These are phyloP conservation scores for Trichonephila inaurata DNA, from an alignment of 1,140 invertebrate species.

Conservation along the genomic window DNA sequence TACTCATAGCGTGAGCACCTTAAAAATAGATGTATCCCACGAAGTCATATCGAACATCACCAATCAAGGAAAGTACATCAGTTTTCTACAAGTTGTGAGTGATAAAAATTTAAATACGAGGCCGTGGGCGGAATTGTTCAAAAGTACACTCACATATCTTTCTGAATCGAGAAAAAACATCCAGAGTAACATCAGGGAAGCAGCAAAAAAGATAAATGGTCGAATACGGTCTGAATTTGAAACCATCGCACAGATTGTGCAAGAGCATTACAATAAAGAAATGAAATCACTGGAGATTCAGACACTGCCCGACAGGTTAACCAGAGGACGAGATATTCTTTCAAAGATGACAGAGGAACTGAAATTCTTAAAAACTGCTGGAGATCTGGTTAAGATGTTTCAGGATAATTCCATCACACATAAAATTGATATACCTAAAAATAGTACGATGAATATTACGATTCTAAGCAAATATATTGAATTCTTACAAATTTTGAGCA, in stretches of 20 bases:
- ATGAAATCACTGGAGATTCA: neutral
- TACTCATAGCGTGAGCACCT: neutral
- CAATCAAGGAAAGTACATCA: neutral
- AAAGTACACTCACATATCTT: neutral
- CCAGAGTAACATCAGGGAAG: neutral
- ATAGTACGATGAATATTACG: neutral
- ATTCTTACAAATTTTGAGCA: neutral
- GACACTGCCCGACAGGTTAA: neutral
- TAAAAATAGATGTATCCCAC: neutral
- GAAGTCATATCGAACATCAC: neutral
- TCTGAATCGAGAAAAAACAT: neutral
- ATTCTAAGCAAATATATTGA: neutral
- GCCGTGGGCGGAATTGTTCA: neutral
- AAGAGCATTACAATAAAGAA: neutral
- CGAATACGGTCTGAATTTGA: neutral
- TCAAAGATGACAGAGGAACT: neutral
- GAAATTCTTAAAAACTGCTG: neutral
- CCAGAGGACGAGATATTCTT: neutral
- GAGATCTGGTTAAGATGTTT: neutral
- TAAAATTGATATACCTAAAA: neutral
- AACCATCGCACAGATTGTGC: neutral
- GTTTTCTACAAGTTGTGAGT: neutral
- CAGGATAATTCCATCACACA: neutral
- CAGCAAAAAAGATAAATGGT: neutral
- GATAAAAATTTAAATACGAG: too few relatives aligned